These are phyloP conservation scores for Spodoptera litura DNA, from an alignment of 1,140 invertebrate species.

Conservation along the genomic window DNA sequence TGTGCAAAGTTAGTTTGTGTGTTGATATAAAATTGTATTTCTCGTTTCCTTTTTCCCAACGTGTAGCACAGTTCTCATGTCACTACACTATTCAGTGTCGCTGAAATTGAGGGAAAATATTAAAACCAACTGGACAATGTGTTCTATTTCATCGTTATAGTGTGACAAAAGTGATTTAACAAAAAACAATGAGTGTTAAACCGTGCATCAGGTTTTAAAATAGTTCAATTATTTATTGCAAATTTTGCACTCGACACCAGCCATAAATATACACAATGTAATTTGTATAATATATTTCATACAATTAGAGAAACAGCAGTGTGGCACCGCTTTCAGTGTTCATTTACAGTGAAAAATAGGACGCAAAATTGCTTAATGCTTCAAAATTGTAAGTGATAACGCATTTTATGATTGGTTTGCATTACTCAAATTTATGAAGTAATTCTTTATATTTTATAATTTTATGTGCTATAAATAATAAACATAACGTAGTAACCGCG, in stretches of 20 bases:
- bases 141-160: slow-evolving; percentile 12
- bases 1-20: background rate
- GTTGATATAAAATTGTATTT: background rate
- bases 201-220: slow-evolving; percentile 78
- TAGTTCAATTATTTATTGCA: slow-evolving; percentile 73
- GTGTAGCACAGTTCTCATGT: slow-evolving; percentile 32
- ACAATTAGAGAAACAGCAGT: slow-evolving; percentile 64
- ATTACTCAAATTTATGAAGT: slow-evolving; percentile 8
- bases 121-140: slow-evolving; percentile 20
- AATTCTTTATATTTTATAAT: too few relatives aligned
- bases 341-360: slow-evolving; percentile 56
- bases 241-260: slow-evolving; percentile 80
- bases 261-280: slow-evolving; percentile 82
- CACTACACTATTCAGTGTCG: background rate
- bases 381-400: slow-evolving; percentile 72
- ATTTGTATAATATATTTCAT: slow-evolving; percentile 74
- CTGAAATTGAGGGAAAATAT: slow-evolving; percentile 1
- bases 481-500: too few relatives aligned
- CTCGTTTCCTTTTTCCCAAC: slow-evolving; percentile 20
- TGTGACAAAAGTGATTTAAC: slow-evolving; percentile 36
- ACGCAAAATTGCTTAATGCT: slow-evolving; percentile 69
- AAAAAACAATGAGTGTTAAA: slow-evolving; percentile 59
- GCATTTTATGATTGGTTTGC: slow-evolving; percentile 56
- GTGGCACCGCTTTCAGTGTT: slow-evolving; percentile 75
- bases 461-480: too few relatives aligned